phyloP scores from a whole-genome alignment of 2,797 vertebrate species.

The Bovichtus diacanthus region DNA sequence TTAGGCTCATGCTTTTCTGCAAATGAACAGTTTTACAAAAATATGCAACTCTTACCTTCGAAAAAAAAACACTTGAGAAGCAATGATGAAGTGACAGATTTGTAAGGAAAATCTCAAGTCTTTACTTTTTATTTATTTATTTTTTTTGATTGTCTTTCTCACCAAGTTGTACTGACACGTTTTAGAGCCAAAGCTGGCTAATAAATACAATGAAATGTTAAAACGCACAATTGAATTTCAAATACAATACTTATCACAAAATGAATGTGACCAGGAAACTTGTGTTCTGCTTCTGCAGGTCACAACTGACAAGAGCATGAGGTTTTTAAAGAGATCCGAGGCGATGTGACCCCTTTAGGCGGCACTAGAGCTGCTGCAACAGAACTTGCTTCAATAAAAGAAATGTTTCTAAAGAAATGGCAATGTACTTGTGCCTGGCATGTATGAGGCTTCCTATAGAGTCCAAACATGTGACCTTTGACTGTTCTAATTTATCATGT shows the following conservation, averaged over 20 bases:
- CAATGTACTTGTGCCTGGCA: constrained; percentile 90
- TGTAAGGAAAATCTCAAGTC: constrained; percentile 57
- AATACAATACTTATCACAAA: constrained; percentile 90
- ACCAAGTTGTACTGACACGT: constrained; percentile 92
- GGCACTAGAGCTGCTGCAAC: constrained; percentile 88
- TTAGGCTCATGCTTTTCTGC: not conserved
- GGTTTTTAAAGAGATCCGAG: constrained; percentile 64
- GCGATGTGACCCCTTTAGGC: constrained; percentile 73
- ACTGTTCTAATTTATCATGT: constrained; percentile 90
- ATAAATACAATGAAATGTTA: constrained; percentile 97
- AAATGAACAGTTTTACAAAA: not conserved
- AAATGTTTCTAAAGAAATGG: constrained; percentile 87
- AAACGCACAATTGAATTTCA: constrained; percentile 92
- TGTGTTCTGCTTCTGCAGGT: constrained; percentile 81
- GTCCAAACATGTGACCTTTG: constrained; percentile 92
- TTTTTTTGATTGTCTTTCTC: constrained; percentile 94
- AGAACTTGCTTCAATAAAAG: constrained; percentile 92
- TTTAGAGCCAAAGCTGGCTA: constrained; percentile 97
- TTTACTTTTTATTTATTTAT: constrained; percentile 78
- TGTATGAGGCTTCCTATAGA: constrained; percentile 88
- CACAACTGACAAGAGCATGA: constrained; percentile 84
- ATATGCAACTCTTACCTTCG: no score
- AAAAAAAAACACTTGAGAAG: constrained; percentile 6
- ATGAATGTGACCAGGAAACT: constrained; percentile 84
- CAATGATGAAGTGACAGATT: constrained; percentile 24